Conservation (phyloP, 1,140 invertebrate genomes). For the Bombyx mori region ASM3026992v2 NC_085120.1:6671001-6671500, state of each 20-base stretch:
- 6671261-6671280: slow-evolving; percentile 97
- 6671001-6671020: too few relatives aligned
- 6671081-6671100: background rate
- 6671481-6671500: too few relatives aligned
- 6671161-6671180: slow-evolving; percentile 96
- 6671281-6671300: slow-evolving; percentile 78
- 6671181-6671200: slow-evolving; percentile 94
- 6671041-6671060: too few relatives aligned
- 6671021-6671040: too few relatives aligned
- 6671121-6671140: background rate
- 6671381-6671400: too few relatives aligned
- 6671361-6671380: too few relatives aligned
- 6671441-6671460: too few relatives aligned
- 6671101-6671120: background rate
- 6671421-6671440: too few relatives aligned
- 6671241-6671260: slow-evolving; percentile 96
- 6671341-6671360: background rate
- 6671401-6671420: too few relatives aligned
- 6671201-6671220: slow-evolving; percentile 82
- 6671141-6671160: slow-evolving; percentile 2
- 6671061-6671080: background rate
- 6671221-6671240: slow-evolving; percentile 90
- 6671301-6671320: background rate
- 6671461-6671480: too few relatives aligned
- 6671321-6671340: background rate